phyloP scores from a whole-genome alignment of 2,113 vertebrate species.

The Chinchilla lanigera region DNA sequence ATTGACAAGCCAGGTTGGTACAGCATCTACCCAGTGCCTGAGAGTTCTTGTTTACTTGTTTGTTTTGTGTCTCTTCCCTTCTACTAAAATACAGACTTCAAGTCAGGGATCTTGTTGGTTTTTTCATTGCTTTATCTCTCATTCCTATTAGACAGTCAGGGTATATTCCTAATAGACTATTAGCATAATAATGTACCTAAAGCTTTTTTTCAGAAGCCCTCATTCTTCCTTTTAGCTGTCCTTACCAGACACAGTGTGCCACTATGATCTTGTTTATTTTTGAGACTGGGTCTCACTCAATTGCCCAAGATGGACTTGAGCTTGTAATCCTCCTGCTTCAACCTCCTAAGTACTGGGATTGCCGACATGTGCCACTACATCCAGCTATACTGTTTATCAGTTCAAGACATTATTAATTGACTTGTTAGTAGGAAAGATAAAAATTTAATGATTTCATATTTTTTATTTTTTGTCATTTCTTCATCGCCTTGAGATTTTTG shows the following conservation, averaged over 20 bases:
- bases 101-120: background rate
- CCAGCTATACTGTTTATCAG: background rate
- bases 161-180: no score
- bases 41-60: background rate
- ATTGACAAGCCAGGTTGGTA: background rate
- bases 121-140: background rate
- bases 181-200: no score
- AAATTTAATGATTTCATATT: background rate
- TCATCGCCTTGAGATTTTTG: slow-evolving; percentile 39
- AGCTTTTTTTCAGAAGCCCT: background rate
- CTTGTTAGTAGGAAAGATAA: background rate
- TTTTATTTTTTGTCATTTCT: background rate
- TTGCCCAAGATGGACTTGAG: background rate
- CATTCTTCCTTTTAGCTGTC: background rate
- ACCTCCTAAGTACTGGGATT: background rate
- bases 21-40: background rate
- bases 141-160: background rate
- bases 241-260: background rate
- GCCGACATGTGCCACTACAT: background rate
- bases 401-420: slow-evolving; percentile 22
- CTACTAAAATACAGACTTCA: background rate
- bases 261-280: background rate
- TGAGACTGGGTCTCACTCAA: background rate
- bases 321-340: background rate
- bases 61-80: background rate